Evolutionary conservation across 2,113 vertebrate species (phyloP), one percentile per base, ranked within the genome.

Genomic region (Sisor rabdophorus): DNA sequence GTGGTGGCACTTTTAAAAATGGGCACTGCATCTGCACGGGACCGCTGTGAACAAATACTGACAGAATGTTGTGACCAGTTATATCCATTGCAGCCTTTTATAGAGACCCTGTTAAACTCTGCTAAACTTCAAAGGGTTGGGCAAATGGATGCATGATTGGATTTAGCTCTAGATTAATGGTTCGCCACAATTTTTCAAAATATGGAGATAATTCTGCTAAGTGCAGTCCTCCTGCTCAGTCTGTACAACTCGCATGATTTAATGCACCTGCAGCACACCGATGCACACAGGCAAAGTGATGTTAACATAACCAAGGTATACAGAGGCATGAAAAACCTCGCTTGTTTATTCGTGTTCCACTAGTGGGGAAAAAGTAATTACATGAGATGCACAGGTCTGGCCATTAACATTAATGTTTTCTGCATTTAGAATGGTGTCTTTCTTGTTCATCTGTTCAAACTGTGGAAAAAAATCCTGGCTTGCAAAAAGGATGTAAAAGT

Each of bases 21-120:
- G 60, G 76, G 60, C 77, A 50, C 69, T 69, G 54, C 75, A 79
- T 47, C 71, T 65, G 59, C 24, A 75, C 30, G 40, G 52, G 28
- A 61, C 77, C 77, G 77, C 74, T 79, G 79, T 55, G 75, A 78
- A 59, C 76, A 54, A 83, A 83, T 76, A 80, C 75, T 65, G 48
- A 30, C 4, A 47, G 52, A 60, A 67, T 30, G 44, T 53, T 64
- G 54, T 63, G 61, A 73, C 40, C 53, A 44, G 76, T 55, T 73
- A 64, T 47, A 36, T 71, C 58, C 24, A 58, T 40, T 78, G 58
- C 61, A 78, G 2, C 32, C 11, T 20, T 44, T 75, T 75, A 69
- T 19, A 26, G 40, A 11, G 28, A 58, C 24, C 40, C 20, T 69
- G 60, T 68, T 11, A 50, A 78, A 67, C 73, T 75, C 30, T 64